Base-by-base conservation (phyloP, 2,888 invertebrate genomes). In the Germaria angustata region DNA sequence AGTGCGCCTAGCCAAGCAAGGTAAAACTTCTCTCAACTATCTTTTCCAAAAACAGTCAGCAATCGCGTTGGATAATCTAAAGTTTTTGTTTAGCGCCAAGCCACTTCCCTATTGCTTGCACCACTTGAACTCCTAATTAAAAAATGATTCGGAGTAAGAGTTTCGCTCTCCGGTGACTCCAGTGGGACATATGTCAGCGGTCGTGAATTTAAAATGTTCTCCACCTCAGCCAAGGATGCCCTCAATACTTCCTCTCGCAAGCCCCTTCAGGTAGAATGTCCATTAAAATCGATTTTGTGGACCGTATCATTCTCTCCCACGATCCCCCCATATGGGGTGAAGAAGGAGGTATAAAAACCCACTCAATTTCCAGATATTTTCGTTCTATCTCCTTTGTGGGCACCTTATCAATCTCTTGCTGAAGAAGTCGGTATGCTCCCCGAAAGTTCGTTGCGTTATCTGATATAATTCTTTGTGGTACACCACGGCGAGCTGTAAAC, bases 391-490 rank as follows among this genome's bases (percentile, higher is more conserved):
- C 71, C 51, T 73, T n/a, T n/a, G n/a, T n/a, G n/a, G n/a, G n/a
- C n/a, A n/a, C n/a, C n/a, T n/a, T n/a, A 11, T 71, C 61, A 9
- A 82, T 71, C 44, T 75, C 63, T 8, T 20, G 4, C 13, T 15
- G 7, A 0, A 75, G 44, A 0, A 71, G 11, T 2, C 65, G 80
- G 5, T 32, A 68, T 1, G 81, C 82, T 0, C 76, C 81, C 8
- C 75, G n/a, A 41, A 85, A 84, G 24, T 84, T 84, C 13, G 82
- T 84, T 17, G 69, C 80, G 11, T 84, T 84, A 34, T 84, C 84
- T 1, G 80, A 80, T 0, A 75, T 5, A 17, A 83, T 73, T n/a
- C 66, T 63, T 0, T n/a, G 24, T 0, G 82, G 77, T 7, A 65
- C 57, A 5, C 84, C 82, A 11, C 79, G 46, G 1, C 80, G 75